Conservation (phyloP, 2,888 invertebrate genomes). For the Seladonia tumulorum region DNA sequence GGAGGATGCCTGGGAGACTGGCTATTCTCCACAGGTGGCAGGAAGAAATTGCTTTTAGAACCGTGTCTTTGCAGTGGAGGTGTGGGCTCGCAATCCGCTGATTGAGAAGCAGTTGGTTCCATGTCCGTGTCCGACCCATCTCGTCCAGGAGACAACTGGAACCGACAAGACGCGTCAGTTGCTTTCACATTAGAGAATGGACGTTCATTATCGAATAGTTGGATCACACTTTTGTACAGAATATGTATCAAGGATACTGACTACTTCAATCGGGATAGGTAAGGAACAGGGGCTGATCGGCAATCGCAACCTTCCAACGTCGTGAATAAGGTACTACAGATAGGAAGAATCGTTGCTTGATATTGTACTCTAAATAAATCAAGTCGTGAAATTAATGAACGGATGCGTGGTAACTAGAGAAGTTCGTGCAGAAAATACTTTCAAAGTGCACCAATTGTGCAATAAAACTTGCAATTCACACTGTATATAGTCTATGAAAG, state of each 20-base stretch:
- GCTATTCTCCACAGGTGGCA: conserved; percentile 88
- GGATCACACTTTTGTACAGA: conserved; percentile 41
- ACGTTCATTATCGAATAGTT: background rate
- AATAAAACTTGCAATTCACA: conserved; percentile 23
- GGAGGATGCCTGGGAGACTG: conserved; percentile 83
- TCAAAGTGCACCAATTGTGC: conserved; percentile 13
- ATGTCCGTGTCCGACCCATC: conserved; percentile 93
- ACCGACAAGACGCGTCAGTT: conserved; percentile 38
- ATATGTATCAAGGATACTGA: conserved; percentile 43
- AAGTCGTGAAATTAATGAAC: conserved; percentile 37
- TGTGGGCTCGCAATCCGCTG: conserved; percentile 96
- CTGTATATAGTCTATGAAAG: conserved; percentile 35
- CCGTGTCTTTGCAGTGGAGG: conserved; percentile 94
- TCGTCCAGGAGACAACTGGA: conserved; percentile 92
- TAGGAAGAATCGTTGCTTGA: conserved; percentile 68
- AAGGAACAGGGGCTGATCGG: conserved; percentile 33
- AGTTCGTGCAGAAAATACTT: conserved; percentile 34
- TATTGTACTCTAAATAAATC: conserved; percentile 64
- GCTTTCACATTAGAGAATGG: background rate
- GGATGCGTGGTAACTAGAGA: conserved; percentile 1
- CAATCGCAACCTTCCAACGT: conserved; percentile 53
- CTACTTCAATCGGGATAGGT: conserved; percentile 44
- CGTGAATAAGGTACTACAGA: conserved; percentile 44
- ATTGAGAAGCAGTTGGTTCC: conserved; percentile 96
- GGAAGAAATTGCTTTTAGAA: conserved; percentile 94